Conservation (phyloP, 2,113 vertebrate genomes). For the Bettongia penicillata region DNA sequence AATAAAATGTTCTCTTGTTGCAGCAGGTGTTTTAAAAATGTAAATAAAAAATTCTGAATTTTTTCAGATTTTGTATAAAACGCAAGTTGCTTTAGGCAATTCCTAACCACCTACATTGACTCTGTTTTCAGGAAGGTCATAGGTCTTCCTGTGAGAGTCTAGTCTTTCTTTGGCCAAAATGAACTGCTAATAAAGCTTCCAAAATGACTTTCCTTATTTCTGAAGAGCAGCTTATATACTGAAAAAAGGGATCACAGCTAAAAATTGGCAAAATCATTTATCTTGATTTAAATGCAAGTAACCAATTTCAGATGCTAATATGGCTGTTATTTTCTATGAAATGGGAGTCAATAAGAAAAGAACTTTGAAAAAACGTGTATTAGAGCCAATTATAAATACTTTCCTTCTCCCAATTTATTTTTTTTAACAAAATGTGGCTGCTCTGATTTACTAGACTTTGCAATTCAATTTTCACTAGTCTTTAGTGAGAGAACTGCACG, state of each 20-base stretch:
- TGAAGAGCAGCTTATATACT: neutral
- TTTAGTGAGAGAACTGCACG: constrained; percentile 47
- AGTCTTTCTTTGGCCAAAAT: constrained; percentile 3
- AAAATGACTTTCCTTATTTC: neutral
- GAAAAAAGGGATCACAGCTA: neutral
- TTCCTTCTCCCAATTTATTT: neutral
- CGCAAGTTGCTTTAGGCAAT: neutral
- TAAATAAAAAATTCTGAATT: neutral
- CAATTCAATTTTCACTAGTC: constrained; percentile 60
- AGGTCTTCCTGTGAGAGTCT: neutral
- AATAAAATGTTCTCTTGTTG: constrained; percentile 13
- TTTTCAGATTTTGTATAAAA: neutral
- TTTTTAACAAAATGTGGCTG: constrained; percentile 3
- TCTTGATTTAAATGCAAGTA: constrained; percentile 23
- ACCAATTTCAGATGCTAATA: neutral
- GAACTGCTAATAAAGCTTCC: constrained; percentile 1
- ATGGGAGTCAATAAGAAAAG: neutral
- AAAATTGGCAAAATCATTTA: neutral
- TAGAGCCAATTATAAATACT: neutral
- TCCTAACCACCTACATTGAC: neutral
- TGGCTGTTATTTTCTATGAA: neutral
- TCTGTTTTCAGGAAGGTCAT: neutral
- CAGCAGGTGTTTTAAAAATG: neutral
- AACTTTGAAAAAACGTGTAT: neutral
- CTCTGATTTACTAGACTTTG: constrained; percentile 48